A percentile compares a stretch with the other conserved stretches of the same genome.
Evolutionary conservation across 2,888 invertebrate genomes (phyloP).

Genomic region (Andrena hattorfiana): DNA sequence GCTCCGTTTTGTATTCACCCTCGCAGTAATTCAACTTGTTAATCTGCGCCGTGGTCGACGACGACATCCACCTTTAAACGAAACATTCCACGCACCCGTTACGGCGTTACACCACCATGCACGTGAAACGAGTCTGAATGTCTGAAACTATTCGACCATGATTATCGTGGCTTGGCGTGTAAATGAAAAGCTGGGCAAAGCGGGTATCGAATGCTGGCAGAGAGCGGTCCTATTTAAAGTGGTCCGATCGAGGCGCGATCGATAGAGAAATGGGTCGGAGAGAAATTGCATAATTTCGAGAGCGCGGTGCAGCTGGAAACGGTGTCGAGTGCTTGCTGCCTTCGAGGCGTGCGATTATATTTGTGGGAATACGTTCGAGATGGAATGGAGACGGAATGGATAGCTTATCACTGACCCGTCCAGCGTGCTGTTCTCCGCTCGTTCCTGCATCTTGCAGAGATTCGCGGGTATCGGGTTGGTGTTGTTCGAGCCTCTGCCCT

Average conservation of each 20-base stretch:
- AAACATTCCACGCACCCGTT: background rate
- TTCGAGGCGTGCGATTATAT: background rate
- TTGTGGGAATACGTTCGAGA: background rate
- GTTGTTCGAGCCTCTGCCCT: conserved; percentile 73
- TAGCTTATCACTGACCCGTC: conserved; percentile 72
- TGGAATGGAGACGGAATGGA: background rate
- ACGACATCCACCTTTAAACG: conserved; percentile 71
- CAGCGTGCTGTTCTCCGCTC: conserved; percentile 73
- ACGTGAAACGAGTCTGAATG: too few relatives aligned
- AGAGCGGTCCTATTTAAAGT: conserved; percentile 9
- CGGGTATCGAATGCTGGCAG: background rate
- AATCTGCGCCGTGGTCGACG: conserved; percentile 66
- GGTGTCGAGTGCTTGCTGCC: background rate
- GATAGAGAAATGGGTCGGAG: conserved; percentile 30
- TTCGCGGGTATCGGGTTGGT: conserved; percentile 80
- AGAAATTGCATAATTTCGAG: conserved; percentile 25
- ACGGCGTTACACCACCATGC: too few relatives aligned
- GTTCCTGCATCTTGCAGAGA: conserved; percentile 78
- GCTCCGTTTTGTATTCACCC: conserved; percentile 88
- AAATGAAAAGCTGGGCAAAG: background rate
- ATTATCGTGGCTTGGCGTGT: background rate
- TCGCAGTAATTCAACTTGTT: conserved; percentile 86
- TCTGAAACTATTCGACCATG: conserved; percentile 2
- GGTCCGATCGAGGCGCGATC: conserved; percentile 14
- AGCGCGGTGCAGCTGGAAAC: background rate